phyloP scores from a whole-genome alignment of 2,888 invertebrate genomes.

The Plagodis dolabraria region DNA sequence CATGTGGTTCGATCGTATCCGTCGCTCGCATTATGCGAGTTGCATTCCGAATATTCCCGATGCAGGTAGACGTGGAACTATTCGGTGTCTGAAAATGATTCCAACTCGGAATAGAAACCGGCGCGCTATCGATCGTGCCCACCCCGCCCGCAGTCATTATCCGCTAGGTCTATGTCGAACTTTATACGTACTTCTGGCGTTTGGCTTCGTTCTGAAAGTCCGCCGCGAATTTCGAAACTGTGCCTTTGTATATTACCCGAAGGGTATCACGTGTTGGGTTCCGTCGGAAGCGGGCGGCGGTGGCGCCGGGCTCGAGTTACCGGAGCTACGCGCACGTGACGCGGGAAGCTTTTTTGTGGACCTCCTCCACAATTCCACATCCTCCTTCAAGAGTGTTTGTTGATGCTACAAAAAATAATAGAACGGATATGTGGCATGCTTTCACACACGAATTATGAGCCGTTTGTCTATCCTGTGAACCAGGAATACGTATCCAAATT shows the following conservation, averaged over 20 bases:
- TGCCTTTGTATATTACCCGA: constrained; percentile 37
- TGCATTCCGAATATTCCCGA: constrained; percentile 28
- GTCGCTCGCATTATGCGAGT: constrained; percentile 8
- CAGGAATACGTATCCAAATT: constrained; percentile 14
- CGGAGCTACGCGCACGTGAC: constrained; percentile 66
- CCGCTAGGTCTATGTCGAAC: constrained; percentile 7
- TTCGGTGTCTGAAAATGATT: constrained; percentile 26
- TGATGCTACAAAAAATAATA: constrained; percentile 46
- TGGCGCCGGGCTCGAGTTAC: constrained; percentile 64
- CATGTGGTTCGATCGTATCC: constrained; percentile 59
- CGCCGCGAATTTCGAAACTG: constrained; percentile 21
- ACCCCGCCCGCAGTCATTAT: constrained; percentile 19
- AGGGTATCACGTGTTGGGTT: constrained; percentile 53
- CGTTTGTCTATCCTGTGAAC: constrained; percentile 13
- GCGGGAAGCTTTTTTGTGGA: constrained; percentile 60
- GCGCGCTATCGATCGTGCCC: constrained; percentile 21
- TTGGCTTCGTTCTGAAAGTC: constrained; percentile 30
- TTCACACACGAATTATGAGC: constrained; percentile 33
- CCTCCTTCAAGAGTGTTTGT: constrained; percentile 45
- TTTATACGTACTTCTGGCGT: constrained; percentile 13
- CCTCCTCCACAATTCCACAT: constrained; percentile 49
- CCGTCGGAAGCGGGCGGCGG: constrained; percentile 64
- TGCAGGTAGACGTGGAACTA: constrained; percentile 29
- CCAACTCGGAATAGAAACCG: constrained; percentile 18
- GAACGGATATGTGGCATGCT: constrained; percentile 46